Conservation (phyloP, 2,113 vertebrate genomes). For the Kryptolebias marmoratus region DNA sequence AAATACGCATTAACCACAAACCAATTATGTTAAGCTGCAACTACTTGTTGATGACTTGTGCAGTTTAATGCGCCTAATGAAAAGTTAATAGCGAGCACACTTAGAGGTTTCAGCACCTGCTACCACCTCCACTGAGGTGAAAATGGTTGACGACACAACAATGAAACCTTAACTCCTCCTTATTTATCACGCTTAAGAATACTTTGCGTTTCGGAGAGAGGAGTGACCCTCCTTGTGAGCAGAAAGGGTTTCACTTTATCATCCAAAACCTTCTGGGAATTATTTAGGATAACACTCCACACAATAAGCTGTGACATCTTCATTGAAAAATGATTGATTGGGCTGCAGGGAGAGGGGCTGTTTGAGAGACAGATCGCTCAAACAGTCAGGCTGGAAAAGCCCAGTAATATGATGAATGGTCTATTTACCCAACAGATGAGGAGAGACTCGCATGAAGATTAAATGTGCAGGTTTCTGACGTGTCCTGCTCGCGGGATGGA, state of each 20-base stretch:
- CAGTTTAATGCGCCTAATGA: slow-evolving; percentile 57
- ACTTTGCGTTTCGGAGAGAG: not conserved
- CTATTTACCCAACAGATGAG: slow-evolving; percentile 74
- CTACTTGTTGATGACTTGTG: slow-evolving; percentile 66
- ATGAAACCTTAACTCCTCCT: slow-evolving; percentile 2
- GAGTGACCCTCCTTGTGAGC: not conserved
- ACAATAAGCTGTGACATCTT: slow-evolving; percentile 77
- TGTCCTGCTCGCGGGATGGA: slow-evolving; percentile 51
- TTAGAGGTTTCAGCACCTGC: slow-evolving; percentile 50
- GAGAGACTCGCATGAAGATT: slow-evolving; percentile 64
- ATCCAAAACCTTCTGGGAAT: slow-evolving; percentile 40
- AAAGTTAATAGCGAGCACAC: slow-evolving; percentile 56
- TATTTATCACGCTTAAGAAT: not conserved
- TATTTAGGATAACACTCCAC: slow-evolving; percentile 56
- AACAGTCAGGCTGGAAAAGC: slow-evolving; percentile 68
- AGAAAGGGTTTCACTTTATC: slow-evolving; percentile 52
- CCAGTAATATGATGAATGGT: slow-evolving; percentile 74
- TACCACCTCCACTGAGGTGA: slow-evolving; percentile 30
- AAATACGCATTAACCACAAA: slow-evolving; percentile 50
- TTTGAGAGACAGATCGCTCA: slow-evolving; percentile 75
- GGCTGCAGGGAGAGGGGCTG: slow-evolving; percentile 51
- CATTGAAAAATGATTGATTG: slow-evolving; percentile 77
- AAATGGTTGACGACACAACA: slow-evolving; percentile 30
- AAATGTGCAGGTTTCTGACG: slow-evolving; percentile 47
- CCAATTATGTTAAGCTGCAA: slow-evolving; percentile 52